Evolutionary conservation across 2,888 invertebrate genomes (phyloP).

Genomic region (Steinernema scapterisci): DNA sequence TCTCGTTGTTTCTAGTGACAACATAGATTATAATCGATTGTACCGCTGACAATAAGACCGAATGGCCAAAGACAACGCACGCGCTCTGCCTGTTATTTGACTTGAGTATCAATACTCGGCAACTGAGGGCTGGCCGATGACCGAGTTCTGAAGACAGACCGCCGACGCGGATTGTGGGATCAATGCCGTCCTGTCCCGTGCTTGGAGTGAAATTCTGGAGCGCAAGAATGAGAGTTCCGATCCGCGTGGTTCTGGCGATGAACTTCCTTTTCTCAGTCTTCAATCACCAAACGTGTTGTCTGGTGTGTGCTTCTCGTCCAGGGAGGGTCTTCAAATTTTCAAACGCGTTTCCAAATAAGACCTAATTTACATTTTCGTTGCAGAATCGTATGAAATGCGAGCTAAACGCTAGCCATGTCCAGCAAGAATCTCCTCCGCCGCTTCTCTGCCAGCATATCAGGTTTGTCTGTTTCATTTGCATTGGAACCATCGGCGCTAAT

Average conservation of each 20-base stretch:
- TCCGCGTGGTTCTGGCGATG: too few species aligned
- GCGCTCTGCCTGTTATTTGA: slow-evolving; percentile 24
- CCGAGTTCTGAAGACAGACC: too few species aligned
- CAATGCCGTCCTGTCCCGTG: too few species aligned
- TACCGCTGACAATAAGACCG: background rate
- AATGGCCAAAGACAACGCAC: slow-evolving; percentile 20
- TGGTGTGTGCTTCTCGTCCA: too few species aligned
- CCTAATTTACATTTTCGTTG: background rate
- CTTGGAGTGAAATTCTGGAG: too few species aligned
- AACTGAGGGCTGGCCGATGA: too few species aligned
- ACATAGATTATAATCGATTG: slow-evolving; percentile 17
- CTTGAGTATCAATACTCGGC: slow-evolving; percentile 1
- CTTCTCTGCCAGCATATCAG: slow-evolving; percentile 53
- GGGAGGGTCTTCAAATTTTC: too few species aligned
- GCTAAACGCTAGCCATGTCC: slow-evolving; percentile 35
- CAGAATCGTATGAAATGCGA: background rate
- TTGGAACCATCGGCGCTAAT: slow-evolving; percentile 1
- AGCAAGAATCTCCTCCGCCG: slow-evolving; percentile 45
- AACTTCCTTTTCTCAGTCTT: too few species aligned
- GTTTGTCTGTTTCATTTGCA: slow-evolving; percentile 36
- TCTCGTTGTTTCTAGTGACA: background rate
- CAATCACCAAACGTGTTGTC: too few species aligned
- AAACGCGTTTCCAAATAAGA: too few species aligned
- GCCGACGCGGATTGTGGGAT: too few species aligned
- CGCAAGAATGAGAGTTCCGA: too few species aligned